These are phyloP conservation scores for Erpobdella octoculata DNA, from an alignment of 2,888 invertebrate genomes.

Conservation along the genomic window DNA sequence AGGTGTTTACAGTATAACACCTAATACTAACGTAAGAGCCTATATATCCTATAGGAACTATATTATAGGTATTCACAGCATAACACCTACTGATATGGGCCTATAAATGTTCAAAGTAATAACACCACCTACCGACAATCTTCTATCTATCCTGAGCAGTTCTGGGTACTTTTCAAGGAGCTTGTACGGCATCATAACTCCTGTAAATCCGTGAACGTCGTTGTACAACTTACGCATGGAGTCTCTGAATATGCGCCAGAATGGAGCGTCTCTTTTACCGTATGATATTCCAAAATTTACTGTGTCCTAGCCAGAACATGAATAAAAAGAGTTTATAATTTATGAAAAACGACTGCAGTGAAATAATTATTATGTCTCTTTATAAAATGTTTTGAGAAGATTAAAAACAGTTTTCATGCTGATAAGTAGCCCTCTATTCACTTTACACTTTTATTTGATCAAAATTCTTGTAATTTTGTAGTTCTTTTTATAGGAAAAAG, in stretches of 20 bases:
- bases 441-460: too few species aligned
- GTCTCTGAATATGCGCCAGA: slow-evolving; percentile 38
- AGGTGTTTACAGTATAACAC: too few species aligned
- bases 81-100: not conserved
- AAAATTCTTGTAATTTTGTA: too few species aligned
- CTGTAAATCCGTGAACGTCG: slow-evolving; percentile 37
- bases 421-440: too few species aligned
- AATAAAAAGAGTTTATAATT: not conserved
- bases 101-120: too few species aligned
- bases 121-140: slow-evolving; percentile 33
- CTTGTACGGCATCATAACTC: slow-evolving; percentile 40
- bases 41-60: not conserved
- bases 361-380: too few species aligned
- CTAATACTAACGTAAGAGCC: too few species aligned
- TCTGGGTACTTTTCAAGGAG: slow-evolving; percentile 42
- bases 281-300: slow-evolving; percentile 40
- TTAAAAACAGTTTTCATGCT: too few species aligned
- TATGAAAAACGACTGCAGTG: too few species aligned
- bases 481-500: too few species aligned
- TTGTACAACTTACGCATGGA: slow-evolving; percentile 38
- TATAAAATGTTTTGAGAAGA: too few species aligned
- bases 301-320: slow-evolving; percentile 33
- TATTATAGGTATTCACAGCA: not conserved
- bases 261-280: slow-evolving; percentile 38
- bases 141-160: slow-evolving; percentile 42